Percentiles rank a stretch among this genome's conserved stretches.
Conservation (phyloP, 2,797 vertebrate species). For the Catharus ustulatus region DNA sequence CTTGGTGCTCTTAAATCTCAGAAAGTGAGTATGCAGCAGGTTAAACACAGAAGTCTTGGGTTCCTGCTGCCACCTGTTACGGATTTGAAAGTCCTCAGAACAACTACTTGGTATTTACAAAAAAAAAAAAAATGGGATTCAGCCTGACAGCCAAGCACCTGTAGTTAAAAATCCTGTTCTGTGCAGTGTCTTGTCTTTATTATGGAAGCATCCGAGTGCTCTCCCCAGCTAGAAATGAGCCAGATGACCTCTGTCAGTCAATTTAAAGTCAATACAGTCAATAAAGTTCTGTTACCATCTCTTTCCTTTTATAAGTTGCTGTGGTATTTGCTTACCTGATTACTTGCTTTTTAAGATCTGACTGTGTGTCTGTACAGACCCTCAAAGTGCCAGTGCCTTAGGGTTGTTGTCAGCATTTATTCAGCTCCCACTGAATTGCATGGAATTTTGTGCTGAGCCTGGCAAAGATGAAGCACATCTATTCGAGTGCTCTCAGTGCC, state of each 20-base stretch:
- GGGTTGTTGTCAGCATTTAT: background rate
- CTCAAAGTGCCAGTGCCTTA: background rate
- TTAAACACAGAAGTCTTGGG: background rate
- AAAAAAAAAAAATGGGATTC: background rate
- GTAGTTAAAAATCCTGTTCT: background rate
- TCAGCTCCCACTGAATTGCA: background rate
- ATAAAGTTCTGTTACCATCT: background rate
- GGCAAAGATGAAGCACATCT: background rate
- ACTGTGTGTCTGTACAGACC: accelerated
- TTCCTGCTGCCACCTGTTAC: background rate
- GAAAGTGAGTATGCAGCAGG: background rate
- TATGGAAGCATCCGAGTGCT: background rate
- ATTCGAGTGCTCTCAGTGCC: background rate
- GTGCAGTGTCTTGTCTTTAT: background rate
- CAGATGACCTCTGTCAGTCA: background rate
- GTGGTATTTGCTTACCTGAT: background rate
- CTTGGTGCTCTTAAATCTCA: background rate
- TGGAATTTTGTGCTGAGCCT: background rate
- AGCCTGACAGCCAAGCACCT: background rate
- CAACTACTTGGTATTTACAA: background rate
- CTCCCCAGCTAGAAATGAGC: background rate
- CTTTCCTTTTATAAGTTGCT: background rate
- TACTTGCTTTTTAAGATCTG: background rate
- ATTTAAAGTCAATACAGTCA: background rate
- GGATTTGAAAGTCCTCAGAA: background rate